A percentile compares a stretch with the other conserved stretches of the same genome.
phyloP scores from a whole-genome alignment of 1,140 invertebrate genomes.

The Agrilus planipennis region DNA sequence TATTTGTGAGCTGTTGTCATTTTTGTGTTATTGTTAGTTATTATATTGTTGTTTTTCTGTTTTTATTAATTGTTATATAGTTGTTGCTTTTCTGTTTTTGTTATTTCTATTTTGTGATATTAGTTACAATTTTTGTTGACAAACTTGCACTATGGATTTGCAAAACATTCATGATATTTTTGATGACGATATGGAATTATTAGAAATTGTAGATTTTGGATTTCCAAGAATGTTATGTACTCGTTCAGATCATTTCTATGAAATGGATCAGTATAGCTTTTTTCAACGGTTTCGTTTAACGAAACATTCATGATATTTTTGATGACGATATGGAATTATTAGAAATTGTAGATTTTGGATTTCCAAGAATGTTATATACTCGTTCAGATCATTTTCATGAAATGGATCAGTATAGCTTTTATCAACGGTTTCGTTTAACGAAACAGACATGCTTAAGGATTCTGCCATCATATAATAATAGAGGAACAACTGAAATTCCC shows the following conservation, averaged over 20 bases:
- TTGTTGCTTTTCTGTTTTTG: no score
- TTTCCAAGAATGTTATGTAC: not conserved
- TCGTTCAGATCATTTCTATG: constrained; percentile 1
- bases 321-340: not conserved
- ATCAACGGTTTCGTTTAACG: constrained; percentile 3
- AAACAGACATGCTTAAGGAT: constrained; percentile 1
- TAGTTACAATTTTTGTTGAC: no score
- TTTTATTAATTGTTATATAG: no score
- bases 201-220: not conserved
- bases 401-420: not conserved
- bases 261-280: not conserved
- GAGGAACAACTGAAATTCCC: constrained; percentile 4
- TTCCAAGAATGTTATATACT: not conserved
- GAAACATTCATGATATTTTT: constrained; percentile 3
- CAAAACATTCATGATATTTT: constrained; percentile 1
- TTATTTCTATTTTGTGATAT: no score
- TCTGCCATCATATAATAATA: constrained; percentile 1
- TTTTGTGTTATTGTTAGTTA: no score
- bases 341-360: not conserved
- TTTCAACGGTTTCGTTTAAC: constrained; percentile 5
- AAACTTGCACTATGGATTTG: no score
- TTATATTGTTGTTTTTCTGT: no score
- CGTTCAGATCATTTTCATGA: constrained; percentile 3
- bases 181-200: not conserved
- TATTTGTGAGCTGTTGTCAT: no score